Base-by-base conservation (phyloP, 2,888 invertebrate genomes). In the Uloborus plumipes region DNA sequence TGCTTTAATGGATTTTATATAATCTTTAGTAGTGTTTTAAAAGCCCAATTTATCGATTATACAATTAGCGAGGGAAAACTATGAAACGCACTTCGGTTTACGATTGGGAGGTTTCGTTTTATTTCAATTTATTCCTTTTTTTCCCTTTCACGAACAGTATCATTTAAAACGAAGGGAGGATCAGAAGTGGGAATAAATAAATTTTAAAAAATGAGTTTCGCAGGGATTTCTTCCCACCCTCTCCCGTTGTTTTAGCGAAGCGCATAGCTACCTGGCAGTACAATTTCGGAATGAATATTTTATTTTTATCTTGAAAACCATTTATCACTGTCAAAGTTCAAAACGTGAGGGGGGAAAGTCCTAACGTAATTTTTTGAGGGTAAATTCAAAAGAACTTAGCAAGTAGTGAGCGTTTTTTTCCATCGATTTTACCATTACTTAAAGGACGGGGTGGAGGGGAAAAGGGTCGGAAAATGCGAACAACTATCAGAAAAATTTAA, bases 241-340 rank as follows among this genome's bases (percentile, higher is more conserved):
- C 67, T n/a, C 64, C 50, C 49, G 69, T 81, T 81, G 74, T 81
- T 81, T 81, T 74, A 80, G 58, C 65, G 69, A 47, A 61, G 61
- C n/a, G 59, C 18, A 71, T 62, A 39, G 58, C 79, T 80, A 73
- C 79, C 73, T 73, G 51, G 62, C 73, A 80, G 79, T 67, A 81
- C 74, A 74, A 75, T 74, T 74, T 80, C 69, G 47, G 74, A 74
- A 80, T 80, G 80, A 80, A 80, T 80, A 80, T 80, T 80, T 80
- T 80, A 80, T 80, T 80, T 80, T 80, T 74, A 74, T 69, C 80
- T 61, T 18, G 55, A 61, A 74, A 81, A 75, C 74, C 80, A 81
- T 81, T 81, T 81, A 81, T 81, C 80, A 81, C 80, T 81, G 80
- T 81, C 80, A 81, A 64, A 74, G 80, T 74, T 74, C 80, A 74